phyloP scores from a whole-genome alignment of 2,888 invertebrate genomes.

The Caenorhabditis imperialis region DNA sequence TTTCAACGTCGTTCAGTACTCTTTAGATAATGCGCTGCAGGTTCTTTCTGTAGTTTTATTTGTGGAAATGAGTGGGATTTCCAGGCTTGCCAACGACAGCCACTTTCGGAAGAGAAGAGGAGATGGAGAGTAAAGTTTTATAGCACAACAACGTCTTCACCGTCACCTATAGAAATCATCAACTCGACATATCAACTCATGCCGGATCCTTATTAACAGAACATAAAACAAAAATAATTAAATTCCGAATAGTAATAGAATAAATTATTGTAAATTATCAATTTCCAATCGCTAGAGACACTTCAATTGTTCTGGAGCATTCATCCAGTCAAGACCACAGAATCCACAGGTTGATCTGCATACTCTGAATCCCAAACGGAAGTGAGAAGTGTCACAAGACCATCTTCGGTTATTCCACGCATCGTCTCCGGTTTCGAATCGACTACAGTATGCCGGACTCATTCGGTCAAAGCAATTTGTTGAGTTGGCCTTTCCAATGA shows the following conservation, averaged over 20 bases:
- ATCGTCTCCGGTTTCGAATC: constrained; percentile 62
- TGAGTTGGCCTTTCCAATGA: constrained; percentile 48
- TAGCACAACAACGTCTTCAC: constrained; percentile 39
- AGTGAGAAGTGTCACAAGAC: constrained; percentile 65
- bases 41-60: constrained; percentile 60
- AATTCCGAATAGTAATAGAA: background rate
- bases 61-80: background rate
- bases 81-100: constrained; percentile 42
- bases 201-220: constrained; percentile 17
- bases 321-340: constrained; percentile 60
- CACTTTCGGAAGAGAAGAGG: constrained; percentile 22
- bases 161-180: constrained; percentile 51
- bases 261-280: constrained; percentile 34
- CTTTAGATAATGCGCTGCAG: constrained; percentile 67
- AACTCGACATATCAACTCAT: constrained; percentile 43
- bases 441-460: constrained; percentile 59
- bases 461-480: constrained; percentile 68
- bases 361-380: constrained; percentile 64
- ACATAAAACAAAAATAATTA: constrained; percentile 11
- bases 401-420: constrained; percentile 62
- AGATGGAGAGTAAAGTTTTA: constrained; percentile 49
- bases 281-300: constrained; percentile 53
- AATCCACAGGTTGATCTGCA: constrained; percentile 65
- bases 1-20: constrained; percentile 67
- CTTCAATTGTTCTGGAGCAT: constrained; percentile 61